A percentile compares a stretch with the other conserved stretches of the same genome.
Evolutionary conservation across 1,140 invertebrate species (phyloP).

Genomic region (Vanessa tameamea): DNA sequence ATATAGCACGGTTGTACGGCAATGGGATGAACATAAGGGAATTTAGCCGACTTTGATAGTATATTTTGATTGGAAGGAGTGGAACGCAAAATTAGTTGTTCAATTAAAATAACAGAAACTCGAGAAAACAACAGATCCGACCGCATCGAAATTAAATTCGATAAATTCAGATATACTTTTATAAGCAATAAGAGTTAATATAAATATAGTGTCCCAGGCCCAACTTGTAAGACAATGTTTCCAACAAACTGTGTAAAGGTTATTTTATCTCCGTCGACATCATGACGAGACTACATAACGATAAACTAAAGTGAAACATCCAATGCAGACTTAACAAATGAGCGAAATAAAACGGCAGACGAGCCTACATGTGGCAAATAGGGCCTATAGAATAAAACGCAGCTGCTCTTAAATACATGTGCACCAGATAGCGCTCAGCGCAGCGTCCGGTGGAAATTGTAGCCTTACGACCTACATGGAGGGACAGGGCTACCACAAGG

Average conservation of each 20-base stretch:
- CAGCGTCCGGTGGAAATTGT: conserved; percentile 66
- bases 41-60: too few relatives aligned
- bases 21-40: not conserved
- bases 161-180: too few relatives aligned
- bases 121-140: too few relatives aligned
- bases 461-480: conserved; percentile 36
- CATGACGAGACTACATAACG: conserved; percentile 1
- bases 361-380: conserved; percentile 29
- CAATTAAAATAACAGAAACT: too few relatives aligned
- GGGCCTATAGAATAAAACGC: conserved; percentile 44
- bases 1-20: not conserved
- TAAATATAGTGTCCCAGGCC: too few relatives aligned
- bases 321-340: conserved; percentile 25
- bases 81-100: too few relatives aligned
- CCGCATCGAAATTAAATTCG: too few relatives aligned
- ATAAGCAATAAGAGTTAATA: too few relatives aligned
- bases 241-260: conserved; percentile 3
- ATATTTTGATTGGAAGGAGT: too few relatives aligned
- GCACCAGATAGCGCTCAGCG: conserved; percentile 37
- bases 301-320: conserved; percentile 22
- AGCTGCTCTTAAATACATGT: conserved; percentile 66
- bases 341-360: conserved; percentile 31
- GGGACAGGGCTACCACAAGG: conserved; percentile 25
- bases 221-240: not conserved
- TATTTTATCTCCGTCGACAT: conserved; percentile 5